Evolutionary conservation across 2,113 vertebrate genomes (phyloP).

Genomic region (Anarrhichthys ocellatus): DNA sequence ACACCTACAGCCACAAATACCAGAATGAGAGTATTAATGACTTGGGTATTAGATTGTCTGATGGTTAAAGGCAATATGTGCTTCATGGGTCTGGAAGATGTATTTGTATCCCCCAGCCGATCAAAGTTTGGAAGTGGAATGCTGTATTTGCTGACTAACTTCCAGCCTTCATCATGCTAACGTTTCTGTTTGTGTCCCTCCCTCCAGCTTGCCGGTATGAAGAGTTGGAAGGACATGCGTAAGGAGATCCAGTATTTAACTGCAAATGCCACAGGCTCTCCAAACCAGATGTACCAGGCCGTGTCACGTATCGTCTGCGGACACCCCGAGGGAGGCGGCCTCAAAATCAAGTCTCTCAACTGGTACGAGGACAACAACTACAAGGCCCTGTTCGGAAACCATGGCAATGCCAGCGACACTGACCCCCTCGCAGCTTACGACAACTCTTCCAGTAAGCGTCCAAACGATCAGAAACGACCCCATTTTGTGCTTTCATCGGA

Average conservation of each 20-base stretch:
- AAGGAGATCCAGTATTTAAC: conserved; percentile 92
- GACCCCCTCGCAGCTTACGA: conserved; percentile 87
- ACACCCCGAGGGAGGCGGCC: conserved; percentile 94
- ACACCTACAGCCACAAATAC: background rate
- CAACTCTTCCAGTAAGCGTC: conserved; percentile 83
- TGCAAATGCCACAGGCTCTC: conserved; percentile 85
- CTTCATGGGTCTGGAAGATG: background rate
- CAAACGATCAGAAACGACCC: background rate
- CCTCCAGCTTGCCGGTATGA: conserved; percentile 88
- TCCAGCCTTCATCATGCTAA: background rate
- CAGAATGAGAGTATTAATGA: background rate
- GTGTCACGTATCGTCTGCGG: conserved; percentile 96
- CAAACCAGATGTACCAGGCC: conserved; percentile 93
- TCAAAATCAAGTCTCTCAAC: conserved; percentile 99
- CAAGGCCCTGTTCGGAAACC: conserved; percentile 91
- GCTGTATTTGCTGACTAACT: background rate
- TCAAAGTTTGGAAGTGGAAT: background rate
- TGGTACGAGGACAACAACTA: conserved; percentile 99
- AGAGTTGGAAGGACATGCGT: conserved; percentile 94
- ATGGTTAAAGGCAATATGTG: background rate
- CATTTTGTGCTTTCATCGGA: background rate
- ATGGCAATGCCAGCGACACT: conserved; percentile 88
- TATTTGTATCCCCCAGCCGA: background rate
- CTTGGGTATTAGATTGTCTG: background rate
- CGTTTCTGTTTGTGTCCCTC: background rate